Evolutionary conservation across 2,797 vertebrate genomes (phyloP).

Genomic region (Phoeniculus purpureus): DNA sequence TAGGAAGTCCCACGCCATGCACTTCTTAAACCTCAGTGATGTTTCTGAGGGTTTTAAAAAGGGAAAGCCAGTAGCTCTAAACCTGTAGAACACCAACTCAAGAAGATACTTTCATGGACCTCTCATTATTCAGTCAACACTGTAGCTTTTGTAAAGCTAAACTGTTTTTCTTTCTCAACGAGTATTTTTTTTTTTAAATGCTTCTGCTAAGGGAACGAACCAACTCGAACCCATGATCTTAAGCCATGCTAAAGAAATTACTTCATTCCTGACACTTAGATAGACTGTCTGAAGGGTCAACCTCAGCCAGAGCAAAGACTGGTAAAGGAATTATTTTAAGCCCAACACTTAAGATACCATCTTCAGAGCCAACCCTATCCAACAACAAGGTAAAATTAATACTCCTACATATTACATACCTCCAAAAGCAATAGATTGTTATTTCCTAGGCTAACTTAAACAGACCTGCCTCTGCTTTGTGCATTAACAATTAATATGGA

Average conservation of each 20-base stretch:
- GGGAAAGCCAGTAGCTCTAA: background rate
- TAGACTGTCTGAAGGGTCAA: background rate
- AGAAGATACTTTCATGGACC: background rate
- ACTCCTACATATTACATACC: slow-evolving; percentile 19
- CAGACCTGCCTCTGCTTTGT: slow-evolving; percentile 65
- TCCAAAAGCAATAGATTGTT: slow-evolving; percentile 16
- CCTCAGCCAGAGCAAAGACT: background rate
- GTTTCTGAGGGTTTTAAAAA: background rate
- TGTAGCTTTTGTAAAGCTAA: background rate
- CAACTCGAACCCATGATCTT: background rate
- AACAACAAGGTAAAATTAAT: slow-evolving; percentile 34
- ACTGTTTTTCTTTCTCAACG: background rate
- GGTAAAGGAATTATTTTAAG: background rate
- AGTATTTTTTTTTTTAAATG: background rate
- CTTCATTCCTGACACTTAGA: background rate
- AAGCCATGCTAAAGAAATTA: background rate
- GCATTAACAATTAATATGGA: slow-evolving; percentile 78
- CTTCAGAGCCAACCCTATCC: background rate
- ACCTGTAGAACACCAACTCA: background rate
- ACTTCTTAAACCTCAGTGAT: background rate
- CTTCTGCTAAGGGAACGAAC: background rate
- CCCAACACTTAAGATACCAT: background rate
- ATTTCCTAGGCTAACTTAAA: slow-evolving; percentile 61
- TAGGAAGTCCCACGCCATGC: rapidly evolving
- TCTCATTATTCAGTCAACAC: background rate